Evolutionary conservation across 2,888 invertebrate species (phyloP).

Genomic region (Melinaea marsaeus): DNA sequence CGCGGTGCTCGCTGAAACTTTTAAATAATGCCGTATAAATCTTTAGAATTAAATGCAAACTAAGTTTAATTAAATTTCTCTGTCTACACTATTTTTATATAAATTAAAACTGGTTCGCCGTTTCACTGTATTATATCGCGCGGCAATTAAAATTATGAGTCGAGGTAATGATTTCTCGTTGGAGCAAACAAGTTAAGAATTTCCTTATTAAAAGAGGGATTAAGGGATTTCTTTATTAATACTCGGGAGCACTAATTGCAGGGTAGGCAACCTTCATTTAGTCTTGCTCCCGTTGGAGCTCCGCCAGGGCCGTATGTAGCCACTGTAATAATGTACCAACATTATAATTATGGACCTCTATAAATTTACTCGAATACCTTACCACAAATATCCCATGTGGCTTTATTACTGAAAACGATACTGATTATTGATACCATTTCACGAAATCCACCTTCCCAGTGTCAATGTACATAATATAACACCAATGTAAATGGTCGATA

Average conservation of each 20-base stretch:
- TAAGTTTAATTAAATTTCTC: conserved; percentile 20
- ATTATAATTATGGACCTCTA: conserved; percentile 23
- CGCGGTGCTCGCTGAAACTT: conserved; percentile 13
- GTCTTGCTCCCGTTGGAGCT: conserved; percentile 43
- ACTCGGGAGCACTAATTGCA: conserved; percentile 58
- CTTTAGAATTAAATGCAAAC: conserved; percentile 24
- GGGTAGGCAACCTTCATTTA: conserved; percentile 54
- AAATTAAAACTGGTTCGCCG: conserved; percentile 10
- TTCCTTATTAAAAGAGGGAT: conserved; percentile 54
- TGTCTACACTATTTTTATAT: conserved; percentile 18
- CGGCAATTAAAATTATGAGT: conserved; percentile 33
- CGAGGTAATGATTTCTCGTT: conserved; percentile 34
- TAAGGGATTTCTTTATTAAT: conserved; percentile 63
- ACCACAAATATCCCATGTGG: neutral
- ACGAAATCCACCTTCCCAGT: no score
- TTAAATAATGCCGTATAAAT: conserved; percentile 27
- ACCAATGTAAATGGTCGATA: no score
- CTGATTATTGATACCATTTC: neutral
- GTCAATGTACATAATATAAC: no score
- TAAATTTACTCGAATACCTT: conserved; percentile 8
- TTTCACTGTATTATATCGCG: conserved; percentile 22
- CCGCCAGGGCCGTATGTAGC: conserved; percentile 42
- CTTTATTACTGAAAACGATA: neutral
- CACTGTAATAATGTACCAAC: conserved; percentile 23
- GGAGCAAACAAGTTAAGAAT: conserved; percentile 42